phyloP scores from a whole-genome alignment of 1,140 invertebrate species.

The Cryptotermes secundus region DNA sequence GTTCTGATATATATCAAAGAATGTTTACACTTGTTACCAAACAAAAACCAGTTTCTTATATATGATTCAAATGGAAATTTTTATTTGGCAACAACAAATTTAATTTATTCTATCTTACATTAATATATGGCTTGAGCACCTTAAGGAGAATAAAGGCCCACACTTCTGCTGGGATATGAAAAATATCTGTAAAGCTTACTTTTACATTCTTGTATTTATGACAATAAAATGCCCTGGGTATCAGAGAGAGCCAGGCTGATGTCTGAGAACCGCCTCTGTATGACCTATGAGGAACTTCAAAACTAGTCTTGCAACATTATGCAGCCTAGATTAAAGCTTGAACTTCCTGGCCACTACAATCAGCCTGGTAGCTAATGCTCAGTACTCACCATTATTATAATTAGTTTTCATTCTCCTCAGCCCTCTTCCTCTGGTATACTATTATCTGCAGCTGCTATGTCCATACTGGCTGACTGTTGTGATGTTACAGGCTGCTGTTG shows the following conservation, averaged over 20 bases:
- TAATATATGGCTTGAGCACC: constrained; percentile 8
- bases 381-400: neutral
- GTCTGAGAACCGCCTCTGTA: neutral
- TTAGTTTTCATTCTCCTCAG: neutral
- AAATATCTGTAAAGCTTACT: constrained; percentile 5
- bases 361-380: neutral
- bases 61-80: neutral
- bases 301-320: neutral
- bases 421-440: constrained; percentile 10
- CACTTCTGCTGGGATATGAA: constrained; percentile 10
- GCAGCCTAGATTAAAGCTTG: neutral
- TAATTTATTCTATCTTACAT: neutral
- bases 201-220: neutral
- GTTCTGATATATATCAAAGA: neutral
- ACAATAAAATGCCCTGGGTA: neutral
- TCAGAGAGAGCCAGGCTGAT: neutral
- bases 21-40: neutral
- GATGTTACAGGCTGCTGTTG: neutral
- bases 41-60: neutral
- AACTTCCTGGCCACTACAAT: neutral
- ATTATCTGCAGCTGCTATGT: neutral
- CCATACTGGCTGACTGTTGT: neutral
- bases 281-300: no score
- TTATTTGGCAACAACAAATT: neutral
- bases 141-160: constrained; percentile 10